Base-by-base conservation (phyloP, 2,888 invertebrate genomes). In the Gryllus longicercus region DNA sequence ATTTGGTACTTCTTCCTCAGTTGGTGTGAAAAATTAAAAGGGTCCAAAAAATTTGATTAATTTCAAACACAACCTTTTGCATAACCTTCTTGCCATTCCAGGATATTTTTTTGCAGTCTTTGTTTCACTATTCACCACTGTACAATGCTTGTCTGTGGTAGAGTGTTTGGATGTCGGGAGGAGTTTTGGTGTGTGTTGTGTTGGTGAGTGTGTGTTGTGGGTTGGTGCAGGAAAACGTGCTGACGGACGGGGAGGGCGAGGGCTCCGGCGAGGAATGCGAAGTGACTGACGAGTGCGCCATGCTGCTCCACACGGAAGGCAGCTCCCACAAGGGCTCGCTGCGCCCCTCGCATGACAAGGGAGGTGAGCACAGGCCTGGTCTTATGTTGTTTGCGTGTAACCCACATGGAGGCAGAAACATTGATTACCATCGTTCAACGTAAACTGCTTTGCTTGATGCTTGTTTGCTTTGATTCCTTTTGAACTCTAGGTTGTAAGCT, bases 201-300 rank as follows among this genome's bases (percentile, higher is more conserved):
- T 18, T 63, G 63, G 63, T 63, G 63, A 63, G 63, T n/a, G 38
- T 38, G 38, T 63, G 63, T 63, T 63, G n/a, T 63, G 63, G 63
- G 63, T 63, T 63, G 63, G 63, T 84, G 83, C 87, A 90, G 90
- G 90, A 90, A 86, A 88, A 89, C 86, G 87, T 88, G 84, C 86
- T 90, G 86, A 91, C 91, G 81, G 91, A 92, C 86, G 91, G 86
- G 25, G 85, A 85, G 83, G 84, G 85, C 82, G 85, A 85, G 83
- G 84, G 85, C 81, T 85, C 85, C 77, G 86, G 83, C 77, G 85
- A 85, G 80, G 85, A 83, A 50, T 82, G 83, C 74, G 83, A 83
- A 81, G 80, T 93, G 81, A 92, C 92, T 81, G 93, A 93, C 87
- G 93, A 93, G 87, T 92, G 92, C 86, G 92, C 92, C 82, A 92